These are phyloP conservation scores for Branchipolynoe longqiensis DNA, from an alignment of 2,888 invertebrate genomes.

Conservation along the genomic window DNA sequence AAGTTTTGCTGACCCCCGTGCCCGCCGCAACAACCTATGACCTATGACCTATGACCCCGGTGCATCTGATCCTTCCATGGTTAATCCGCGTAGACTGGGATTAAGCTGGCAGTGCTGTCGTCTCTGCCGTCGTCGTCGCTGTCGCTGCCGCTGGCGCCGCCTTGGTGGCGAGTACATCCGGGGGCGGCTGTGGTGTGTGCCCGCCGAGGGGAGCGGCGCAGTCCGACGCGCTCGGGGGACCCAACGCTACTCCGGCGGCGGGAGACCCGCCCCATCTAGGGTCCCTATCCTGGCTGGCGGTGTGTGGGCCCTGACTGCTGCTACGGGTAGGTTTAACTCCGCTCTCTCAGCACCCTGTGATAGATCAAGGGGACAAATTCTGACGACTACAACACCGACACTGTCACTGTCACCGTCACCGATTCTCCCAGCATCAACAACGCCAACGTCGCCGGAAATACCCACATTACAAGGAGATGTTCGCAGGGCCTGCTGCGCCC, in stretches of 20 bases:
- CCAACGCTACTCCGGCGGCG: background rate
- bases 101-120: background rate
- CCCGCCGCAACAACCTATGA: no score
- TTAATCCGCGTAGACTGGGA: conserved; percentile 11
- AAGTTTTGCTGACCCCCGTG: no score
- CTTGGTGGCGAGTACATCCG: background rate
- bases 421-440: no score
- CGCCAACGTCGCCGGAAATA: no score
- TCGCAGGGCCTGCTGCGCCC: background rate
- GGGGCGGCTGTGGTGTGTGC: no score
- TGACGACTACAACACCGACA: no score
- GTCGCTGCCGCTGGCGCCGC: background rate
- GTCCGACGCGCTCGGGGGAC: background rate
- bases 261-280: conserved; percentile 19
- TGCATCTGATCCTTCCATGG: conserved; percentile 38
- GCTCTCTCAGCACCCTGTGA: no score
- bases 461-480: background rate
- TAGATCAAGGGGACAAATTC: no score
- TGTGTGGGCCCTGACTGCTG: background rate
- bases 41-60: conserved; percentile 11
- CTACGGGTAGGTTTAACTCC: no score
- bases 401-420: no score
- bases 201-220: no score
- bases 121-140: background rate
- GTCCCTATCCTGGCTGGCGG: conserved; percentile 20